A percentile compares a stretch with the other conserved stretches of the same genome.
phyloP scores from a whole-genome alignment of 2,113 vertebrate species.

The Hymenochirus boettgeri region DNA sequence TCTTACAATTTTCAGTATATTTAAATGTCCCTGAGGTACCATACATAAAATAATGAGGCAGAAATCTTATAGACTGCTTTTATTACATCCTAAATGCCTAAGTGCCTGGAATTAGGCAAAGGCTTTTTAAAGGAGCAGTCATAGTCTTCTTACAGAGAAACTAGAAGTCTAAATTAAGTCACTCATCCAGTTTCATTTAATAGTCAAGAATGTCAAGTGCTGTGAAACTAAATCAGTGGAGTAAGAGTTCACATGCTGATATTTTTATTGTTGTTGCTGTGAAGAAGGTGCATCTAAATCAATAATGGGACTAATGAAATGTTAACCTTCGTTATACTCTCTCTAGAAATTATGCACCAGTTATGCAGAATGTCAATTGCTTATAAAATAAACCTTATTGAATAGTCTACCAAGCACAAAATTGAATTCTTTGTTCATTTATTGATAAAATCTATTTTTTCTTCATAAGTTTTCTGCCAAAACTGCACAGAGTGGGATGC shows the following conservation, averaged over 20 bases:
- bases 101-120: too few relatives aligned
- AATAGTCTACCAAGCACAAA: conserved; percentile 39
- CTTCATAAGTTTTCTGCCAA: conserved; percentile 1
- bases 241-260: conserved; percentile 45
- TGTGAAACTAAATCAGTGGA: conserved; percentile 51
- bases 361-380: conserved; percentile 44
- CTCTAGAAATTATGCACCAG: conserved; percentile 44
- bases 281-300: conserved; percentile 54
- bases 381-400: conserved; percentile 47
- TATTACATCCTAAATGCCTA: too few relatives aligned
- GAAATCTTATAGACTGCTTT: too few relatives aligned
- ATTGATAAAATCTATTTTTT: conserved; percentile 28
- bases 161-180: neutral
- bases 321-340: conserved; percentile 51
- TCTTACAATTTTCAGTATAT: too few relatives aligned
- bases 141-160: too few relatives aligned
- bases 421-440: conserved; percentile 38
- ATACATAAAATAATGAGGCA: too few relatives aligned
- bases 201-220: conserved; percentile 52
- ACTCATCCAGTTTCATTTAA: conserved; percentile 56
- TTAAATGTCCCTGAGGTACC: too few relatives aligned
- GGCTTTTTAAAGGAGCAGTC: too few relatives aligned
- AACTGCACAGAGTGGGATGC: conserved; percentile 4
- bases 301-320: conserved; percentile 53
- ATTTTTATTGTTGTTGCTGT: conserved; percentile 40